Evolutionary conservation across 2,888 invertebrate species (phyloP).

Genomic region (Meiosimyza platycephala): DNA sequence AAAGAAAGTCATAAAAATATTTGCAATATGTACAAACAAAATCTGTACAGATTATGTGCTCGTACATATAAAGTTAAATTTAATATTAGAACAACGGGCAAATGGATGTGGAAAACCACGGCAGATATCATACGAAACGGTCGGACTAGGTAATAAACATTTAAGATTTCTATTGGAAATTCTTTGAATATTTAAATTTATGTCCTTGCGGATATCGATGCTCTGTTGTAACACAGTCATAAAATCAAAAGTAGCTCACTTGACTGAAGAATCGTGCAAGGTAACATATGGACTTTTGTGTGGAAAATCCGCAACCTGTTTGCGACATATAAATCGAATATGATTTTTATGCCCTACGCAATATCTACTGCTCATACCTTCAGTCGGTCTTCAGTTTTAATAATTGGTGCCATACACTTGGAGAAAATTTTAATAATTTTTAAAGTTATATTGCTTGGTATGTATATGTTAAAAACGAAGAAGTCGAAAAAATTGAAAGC

Average conservation of each 20-base stretch:
- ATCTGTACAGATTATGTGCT: background rate
- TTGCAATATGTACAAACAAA: slow-evolving; percentile 24
- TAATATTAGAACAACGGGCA: background rate
- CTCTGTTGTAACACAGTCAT: slow-evolving; percentile 19
- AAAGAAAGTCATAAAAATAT: slow-evolving; percentile 26
- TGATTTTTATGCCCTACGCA: slow-evolving; percentile 23
- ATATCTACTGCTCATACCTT: too few relatives aligned
- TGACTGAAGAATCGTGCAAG: slow-evolving; percentile 12
- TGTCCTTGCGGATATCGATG: slow-evolving; percentile 25
- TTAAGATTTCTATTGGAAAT: slow-evolving; percentile 29
- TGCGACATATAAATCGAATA: slow-evolving; percentile 26
- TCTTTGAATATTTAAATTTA: slow-evolving; percentile 60
- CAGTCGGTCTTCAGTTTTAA: too few relatives aligned
- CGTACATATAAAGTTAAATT: background rate
- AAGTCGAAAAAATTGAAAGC: too few relatives aligned
- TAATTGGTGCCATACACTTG: too few relatives aligned
- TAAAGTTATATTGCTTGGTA: too few relatives aligned
- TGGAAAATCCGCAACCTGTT: slow-evolving; percentile 30
- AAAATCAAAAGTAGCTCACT: slow-evolving; percentile 28
- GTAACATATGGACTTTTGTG: slow-evolving; percentile 25
- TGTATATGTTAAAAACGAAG: too few relatives aligned
- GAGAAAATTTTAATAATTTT: too few relatives aligned
- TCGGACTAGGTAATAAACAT: slow-evolving; percentile 5
- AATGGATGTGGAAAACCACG: background rate
- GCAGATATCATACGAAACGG: background rate